These are phyloP conservation scores for Columbina picui DNA, from an alignment of 2,113 vertebrate species.

Conservation along the genomic window DNA sequence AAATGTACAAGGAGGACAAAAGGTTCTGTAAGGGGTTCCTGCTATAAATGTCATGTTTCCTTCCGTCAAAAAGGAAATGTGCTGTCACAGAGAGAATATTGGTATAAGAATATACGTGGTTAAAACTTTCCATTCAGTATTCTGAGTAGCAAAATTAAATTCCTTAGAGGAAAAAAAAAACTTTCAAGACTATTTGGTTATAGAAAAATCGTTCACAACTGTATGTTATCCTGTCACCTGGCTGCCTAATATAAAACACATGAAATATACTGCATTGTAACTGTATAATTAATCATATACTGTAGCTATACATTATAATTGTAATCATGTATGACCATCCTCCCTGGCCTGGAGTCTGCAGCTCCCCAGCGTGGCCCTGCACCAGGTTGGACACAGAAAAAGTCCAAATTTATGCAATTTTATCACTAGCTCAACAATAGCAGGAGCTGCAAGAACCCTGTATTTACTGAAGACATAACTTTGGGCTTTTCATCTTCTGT, in stretches of 20 bases:
- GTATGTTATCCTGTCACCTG: neutral
- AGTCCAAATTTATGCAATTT: rapidly evolving
- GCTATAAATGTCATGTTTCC: neutral
- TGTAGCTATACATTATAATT: neutral
- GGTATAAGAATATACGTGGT: neutral
- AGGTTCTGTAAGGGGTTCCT: neutral
- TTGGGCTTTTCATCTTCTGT: neutral
- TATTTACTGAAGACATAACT: neutral
- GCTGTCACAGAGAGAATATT: neutral
- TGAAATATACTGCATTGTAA: neutral
- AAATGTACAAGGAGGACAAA: neutral
- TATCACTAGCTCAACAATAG: neutral
- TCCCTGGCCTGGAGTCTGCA: rapidly evolving
- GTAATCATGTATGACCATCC: rapidly evolving
- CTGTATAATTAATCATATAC: neutral
- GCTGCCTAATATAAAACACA: neutral
- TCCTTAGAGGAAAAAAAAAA: neutral
- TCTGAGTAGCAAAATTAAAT: neutral
- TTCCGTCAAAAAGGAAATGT: neutral
- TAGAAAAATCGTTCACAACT: neutral
- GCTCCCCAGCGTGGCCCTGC: neutral
- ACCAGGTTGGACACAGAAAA: neutral
- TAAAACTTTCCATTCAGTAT: neutral
- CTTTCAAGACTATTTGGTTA: neutral
- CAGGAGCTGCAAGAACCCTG: neutral